Evolutionary conservation across 2,797 vertebrate genomes (phyloP).

Genomic region (Falco biarmicus): DNA sequence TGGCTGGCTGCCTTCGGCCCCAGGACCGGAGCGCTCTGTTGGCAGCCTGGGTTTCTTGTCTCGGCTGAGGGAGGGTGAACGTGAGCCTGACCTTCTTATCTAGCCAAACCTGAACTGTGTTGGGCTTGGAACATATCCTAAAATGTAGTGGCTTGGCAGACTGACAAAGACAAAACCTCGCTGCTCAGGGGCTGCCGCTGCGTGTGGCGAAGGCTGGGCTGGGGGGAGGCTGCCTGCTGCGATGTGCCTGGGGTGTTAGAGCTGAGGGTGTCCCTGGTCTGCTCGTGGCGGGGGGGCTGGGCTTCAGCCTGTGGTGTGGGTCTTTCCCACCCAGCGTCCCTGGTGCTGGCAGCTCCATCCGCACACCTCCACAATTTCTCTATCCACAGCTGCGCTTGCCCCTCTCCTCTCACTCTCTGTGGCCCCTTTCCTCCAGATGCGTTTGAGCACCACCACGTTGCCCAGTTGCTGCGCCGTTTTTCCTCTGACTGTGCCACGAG

Average conservation of each 20-base stretch:
- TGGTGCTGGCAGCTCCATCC: not conserved
- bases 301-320: not conserved
- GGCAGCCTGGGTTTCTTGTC: not conserved
- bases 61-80: not conserved
- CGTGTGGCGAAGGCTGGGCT: not conserved
- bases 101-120: not conserved
- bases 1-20: not conserved
- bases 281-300: not conserved
- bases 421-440: conserved; percentile 89
- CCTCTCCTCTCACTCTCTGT: conserved; percentile 74
- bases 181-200: not conserved
- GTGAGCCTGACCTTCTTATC: not conserved
- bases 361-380: not conserved
- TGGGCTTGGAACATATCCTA: not conserved
- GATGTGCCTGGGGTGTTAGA: not conserved
- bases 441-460: conserved; percentile 91
- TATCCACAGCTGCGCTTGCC: conserved; percentile 11
- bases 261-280: not conserved
- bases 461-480: conserved; percentile 93
- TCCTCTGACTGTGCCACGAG: conserved; percentile 88
- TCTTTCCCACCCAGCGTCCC: not conserved
- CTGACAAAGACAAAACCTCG: fast-evolving
- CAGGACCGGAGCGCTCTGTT: not conserved
- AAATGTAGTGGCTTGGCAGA: not conserved
- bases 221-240: not conserved